phyloP scores from a whole-genome alignment of 2,113 vertebrate genomes.

The Podilymbus podiceps region DNA sequence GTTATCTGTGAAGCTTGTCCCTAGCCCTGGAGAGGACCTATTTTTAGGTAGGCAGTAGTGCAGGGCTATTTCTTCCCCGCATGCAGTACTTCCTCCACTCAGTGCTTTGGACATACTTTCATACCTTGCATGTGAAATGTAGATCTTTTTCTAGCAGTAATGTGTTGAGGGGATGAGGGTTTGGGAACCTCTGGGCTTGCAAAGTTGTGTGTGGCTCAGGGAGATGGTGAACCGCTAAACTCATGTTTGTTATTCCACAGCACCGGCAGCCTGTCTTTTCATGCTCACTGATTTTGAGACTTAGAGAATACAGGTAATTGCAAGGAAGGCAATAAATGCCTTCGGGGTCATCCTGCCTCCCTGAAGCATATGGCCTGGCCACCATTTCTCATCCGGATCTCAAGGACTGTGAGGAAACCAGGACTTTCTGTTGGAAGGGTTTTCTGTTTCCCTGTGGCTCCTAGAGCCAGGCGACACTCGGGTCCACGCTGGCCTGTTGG shows the following conservation, averaged over 20 bases:
- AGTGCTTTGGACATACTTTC: neutral
- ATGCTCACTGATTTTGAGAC: neutral
- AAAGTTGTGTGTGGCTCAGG: neutral
- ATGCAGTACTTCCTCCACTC: neutral
- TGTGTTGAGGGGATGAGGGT: neutral
- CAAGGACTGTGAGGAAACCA: neutral
- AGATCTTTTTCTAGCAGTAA: neutral
- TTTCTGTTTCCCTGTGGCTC: neutral
- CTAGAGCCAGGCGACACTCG: neutral
- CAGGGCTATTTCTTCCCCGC: neutral
- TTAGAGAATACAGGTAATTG: neutral
- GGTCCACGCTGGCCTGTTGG: neutral
- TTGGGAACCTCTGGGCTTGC: neutral
- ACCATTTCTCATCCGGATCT: neutral
- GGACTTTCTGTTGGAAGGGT: neutral
- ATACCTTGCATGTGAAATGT: neutral
- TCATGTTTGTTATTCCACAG: neutral
- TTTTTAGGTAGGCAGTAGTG: neutral
- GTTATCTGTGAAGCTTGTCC: slow-evolving; percentile 20
- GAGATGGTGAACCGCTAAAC: neutral
- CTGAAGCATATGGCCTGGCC: neutral
- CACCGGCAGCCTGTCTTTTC: neutral
- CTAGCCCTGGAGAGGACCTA: neutral
- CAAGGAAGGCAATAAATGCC: neutral
- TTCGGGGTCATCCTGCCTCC: neutral